Evolutionary conservation across 2,797 vertebrate genomes (phyloP), one percentile per base, ranked within the genome.

Genomic region (Eremophila alpestris): DNA sequence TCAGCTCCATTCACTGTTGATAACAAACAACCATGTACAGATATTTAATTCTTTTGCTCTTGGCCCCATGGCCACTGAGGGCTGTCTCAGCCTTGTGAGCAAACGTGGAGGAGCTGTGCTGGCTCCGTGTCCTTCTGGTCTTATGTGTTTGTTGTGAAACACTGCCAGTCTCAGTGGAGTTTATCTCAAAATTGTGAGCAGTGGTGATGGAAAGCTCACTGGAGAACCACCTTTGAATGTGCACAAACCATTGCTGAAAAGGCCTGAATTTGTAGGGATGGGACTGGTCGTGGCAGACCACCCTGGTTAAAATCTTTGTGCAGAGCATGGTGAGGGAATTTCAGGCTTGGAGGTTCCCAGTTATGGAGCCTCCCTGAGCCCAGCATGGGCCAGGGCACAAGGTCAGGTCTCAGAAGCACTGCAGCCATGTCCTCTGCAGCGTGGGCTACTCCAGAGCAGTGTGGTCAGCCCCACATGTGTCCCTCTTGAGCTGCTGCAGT

Each of bases 401-500:
- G 30, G 52, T 49, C 45, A 46, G 43, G 21, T 59, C 70, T 91
- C 0, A 0, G 54, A 77, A 80, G 49, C 7, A 14, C 29, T 29
- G 22, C 14, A 19, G 13, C 29, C 11, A 1, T 18, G 14, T 43
- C 63, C 45, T 3, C 48, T 71, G 63, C 30, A 69, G 63, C 0
- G 0, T 11, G 48, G 36, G 34, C 77, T 51, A 30, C 22, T 48
- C 32, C 64, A 73, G 54, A 69, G 58, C 70, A 46, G 23, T 0
- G 0, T 34, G 26, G 30, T 55, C 86, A 79, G 4, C 41, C 45
- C 40, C 23, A 15, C 1, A 0, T 5, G 22, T 51, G n/a, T 55
- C 63, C 10, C 34, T 63, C 32, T 48, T 43, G 73, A 78, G 58
- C 69, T 94, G 55, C 48, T 78, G 69, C 51, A 45, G 34, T 10